phyloP scores from a whole-genome alignment of 2,888 invertebrate genomes.

The Nysson spinosus region DNA sequence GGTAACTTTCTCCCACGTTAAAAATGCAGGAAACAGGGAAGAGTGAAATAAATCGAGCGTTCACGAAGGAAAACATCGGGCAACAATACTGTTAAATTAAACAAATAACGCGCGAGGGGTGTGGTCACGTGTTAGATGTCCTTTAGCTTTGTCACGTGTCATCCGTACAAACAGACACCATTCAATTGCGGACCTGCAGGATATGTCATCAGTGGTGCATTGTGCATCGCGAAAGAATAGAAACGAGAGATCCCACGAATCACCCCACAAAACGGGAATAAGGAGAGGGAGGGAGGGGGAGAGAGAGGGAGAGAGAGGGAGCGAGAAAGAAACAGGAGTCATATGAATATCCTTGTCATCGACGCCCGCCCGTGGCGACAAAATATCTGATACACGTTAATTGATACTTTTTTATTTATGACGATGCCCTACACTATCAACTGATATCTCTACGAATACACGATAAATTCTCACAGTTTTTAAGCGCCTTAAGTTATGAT shows the following conservation, averaged over 20 bases:
- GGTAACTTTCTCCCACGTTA: conserved; percentile 49
- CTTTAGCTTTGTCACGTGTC: conserved; percentile 60
- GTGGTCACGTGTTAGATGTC: conserved; percentile 39
- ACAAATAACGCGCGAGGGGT: conserved; percentile 62
- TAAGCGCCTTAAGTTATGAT: too few species aligned
- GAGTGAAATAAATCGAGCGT: conserved; percentile 47
- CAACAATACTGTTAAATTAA: conserved; percentile 71
- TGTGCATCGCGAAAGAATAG: conserved; percentile 60
- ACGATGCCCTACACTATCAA: too few species aligned
- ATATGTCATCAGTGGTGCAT: conserved; percentile 68
- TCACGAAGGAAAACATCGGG: conserved; percentile 42
- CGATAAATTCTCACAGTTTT: too few species aligned
- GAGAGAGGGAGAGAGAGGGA: too few species aligned
- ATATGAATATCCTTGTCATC: conserved; percentile 24
- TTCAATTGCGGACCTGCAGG: conserved; percentile 64
- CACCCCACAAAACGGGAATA: conserved; percentile 30
- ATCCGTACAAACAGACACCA: conserved; percentile 65
- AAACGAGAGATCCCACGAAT: conserved; percentile 46
- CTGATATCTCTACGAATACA: too few species aligned
- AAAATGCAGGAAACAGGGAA: conserved; percentile 51
- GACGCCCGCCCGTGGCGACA: neutral
- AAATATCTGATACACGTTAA: neutral
- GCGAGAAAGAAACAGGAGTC: conserved; percentile 29
- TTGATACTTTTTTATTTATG: neutral
- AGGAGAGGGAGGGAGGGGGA: too few species aligned